phyloP scores from a whole-genome alignment of 2,888 invertebrate species.

The Macrostomum cliftonense region DNA sequence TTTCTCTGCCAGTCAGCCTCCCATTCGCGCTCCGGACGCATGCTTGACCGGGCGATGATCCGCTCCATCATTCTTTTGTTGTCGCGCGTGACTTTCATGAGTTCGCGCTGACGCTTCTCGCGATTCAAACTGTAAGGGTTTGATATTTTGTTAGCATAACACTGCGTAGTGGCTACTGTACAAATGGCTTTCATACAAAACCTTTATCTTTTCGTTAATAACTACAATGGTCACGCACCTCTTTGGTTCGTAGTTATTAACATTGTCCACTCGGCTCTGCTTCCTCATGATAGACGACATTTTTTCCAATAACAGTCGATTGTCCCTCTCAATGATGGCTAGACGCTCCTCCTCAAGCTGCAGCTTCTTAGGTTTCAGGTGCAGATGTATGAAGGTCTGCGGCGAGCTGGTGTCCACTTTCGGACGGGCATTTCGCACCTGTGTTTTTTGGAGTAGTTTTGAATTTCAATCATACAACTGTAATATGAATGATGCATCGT shows the following conservation, averaged over 20 bases:
- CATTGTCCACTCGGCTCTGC: slow-evolving; percentile 21
- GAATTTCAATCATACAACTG: no score
- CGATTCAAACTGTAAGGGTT: slow-evolving; percentile 26
- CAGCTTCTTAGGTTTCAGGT: slow-evolving; percentile 31
- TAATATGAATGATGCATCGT: no score
- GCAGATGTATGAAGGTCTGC: slow-evolving; percentile 31
- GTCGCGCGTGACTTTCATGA: slow-evolving; percentile 31
- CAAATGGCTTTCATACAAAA: no score
- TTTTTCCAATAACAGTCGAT: slow-evolving; percentile 26
- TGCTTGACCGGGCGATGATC: slow-evolving; percentile 23
- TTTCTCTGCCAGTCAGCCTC: slow-evolving; percentile 32
- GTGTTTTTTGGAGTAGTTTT: no score
- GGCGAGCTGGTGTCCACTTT: slow-evolving; percentile 29
- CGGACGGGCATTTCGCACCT: slow-evolving; percentile 3
- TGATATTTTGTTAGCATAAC: no score
- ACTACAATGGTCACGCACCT: slow-evolving; percentile 14
- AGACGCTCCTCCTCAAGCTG: slow-evolving; percentile 25
- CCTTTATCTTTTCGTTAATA: no score
- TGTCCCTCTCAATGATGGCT: slow-evolving; percentile 24
- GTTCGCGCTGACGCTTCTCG: slow-evolving; percentile 33
- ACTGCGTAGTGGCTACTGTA: no score
- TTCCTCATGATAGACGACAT: slow-evolving; percentile 26
- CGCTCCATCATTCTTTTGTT: slow-evolving; percentile 33
- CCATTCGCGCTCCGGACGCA: slow-evolving; percentile 31
- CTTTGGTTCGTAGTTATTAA: slow-evolving; percentile 19